phyloP scores from a whole-genome alignment of 2,113 vertebrate genomes.

The Anolis sagrei region DNA sequence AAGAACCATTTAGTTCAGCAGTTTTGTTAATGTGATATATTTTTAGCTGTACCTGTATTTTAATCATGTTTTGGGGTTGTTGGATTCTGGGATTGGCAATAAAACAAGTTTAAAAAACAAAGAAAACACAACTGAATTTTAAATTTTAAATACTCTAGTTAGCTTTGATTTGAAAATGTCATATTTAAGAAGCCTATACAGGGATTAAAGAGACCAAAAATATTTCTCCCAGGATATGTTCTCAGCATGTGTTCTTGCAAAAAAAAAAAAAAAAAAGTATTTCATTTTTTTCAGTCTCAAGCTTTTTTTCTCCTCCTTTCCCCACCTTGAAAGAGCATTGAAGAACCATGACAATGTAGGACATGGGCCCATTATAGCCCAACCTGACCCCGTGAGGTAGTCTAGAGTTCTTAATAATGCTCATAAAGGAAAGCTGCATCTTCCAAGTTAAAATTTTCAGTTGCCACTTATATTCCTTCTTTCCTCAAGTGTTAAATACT shows the following conservation, averaged over 20 bases:
- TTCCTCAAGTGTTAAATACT: not conserved
- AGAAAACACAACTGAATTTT: not conserved
- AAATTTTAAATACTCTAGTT: not conserved
- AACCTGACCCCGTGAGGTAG: not conserved
- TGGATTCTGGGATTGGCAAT: no score
- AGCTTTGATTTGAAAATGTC: not conserved
- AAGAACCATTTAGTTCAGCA: not conserved
- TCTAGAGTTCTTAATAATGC: not conserved
- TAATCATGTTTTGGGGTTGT: no score
- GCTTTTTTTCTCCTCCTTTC: not conserved
- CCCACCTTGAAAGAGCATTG: not conserved
- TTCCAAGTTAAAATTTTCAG: not conserved
- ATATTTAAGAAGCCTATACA: not conserved
- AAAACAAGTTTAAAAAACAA: no score
- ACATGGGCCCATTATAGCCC: no score
- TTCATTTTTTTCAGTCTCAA: not conserved
- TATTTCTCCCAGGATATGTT: not conserved
- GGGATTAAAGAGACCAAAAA: not conserved
- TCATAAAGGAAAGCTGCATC: not conserved
- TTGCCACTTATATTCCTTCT: not conserved
- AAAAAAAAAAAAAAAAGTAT: not conserved
- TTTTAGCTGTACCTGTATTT: no score
- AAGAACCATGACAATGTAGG: not conserved
- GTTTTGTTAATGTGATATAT: no score
- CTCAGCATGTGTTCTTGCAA: slow-evolving; percentile 19